Base-by-base conservation (phyloP, 1,140 invertebrate species). In the Chrysoperla carnea region DNA sequence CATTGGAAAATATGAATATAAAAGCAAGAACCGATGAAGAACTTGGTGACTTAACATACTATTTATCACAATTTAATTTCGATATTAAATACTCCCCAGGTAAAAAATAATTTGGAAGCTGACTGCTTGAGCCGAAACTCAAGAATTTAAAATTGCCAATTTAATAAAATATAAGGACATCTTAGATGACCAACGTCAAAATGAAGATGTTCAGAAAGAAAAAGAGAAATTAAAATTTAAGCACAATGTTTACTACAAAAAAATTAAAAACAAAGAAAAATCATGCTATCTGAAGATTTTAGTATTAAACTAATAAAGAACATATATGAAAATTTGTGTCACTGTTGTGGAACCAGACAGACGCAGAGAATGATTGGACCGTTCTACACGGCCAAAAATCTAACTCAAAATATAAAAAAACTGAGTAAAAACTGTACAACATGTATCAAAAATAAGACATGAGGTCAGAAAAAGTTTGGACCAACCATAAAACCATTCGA, bases 31-130 rank as follows among this genome's bases (percentile, higher is more conserved):
- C 51, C 12, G 55, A 58, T 46, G 54, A 58, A 43, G 48, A 52
- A 33, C 29, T 61, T 17, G 57, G 59, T 9, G 55, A 62, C 39
- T 44, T 60, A 23, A 54, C 48, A 8, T 56, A 56, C 43, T 63
- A 61, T 45, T 39, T 58, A 40, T 57, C 55, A 38, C 54, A 59
- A 44, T 57, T 55, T 52, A 43, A 63, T 48, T 60, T 60, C 46
- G 38, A 52, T 43, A 51, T 60, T 23, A 56, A 49, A 52, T 60
- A 62, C 46, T 9, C 33, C 8, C 56, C 58, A 37, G 55, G 58
- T 49, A 54, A 56, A 49, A n/a, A n/a, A 40, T 6, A 62, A 59
- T 46, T 11, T 46, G 38, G 56, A 59, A 58, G 55, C 57, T 36
- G 57, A 61, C 40, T 53, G 52, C 44, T 46, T 59, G 31, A 56